Conservation (phyloP, 1,140 invertebrate species). For the Armadillidium nasatum region DNA sequence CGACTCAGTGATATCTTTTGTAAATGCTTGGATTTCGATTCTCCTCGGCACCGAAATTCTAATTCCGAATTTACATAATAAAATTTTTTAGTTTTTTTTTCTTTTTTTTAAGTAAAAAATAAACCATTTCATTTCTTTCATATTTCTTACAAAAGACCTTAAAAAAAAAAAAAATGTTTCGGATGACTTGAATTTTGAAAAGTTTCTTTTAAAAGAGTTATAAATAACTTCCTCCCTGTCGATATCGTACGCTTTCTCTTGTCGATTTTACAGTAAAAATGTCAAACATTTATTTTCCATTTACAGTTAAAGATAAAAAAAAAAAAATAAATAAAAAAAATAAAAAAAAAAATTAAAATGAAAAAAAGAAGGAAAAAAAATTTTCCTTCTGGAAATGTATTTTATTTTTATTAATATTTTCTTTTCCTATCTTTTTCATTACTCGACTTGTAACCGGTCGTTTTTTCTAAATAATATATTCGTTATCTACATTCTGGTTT, state of each 20-base stretch:
- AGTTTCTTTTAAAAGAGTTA: not conserved
- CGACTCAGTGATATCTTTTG: not conserved
- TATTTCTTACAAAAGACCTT: not conserved
- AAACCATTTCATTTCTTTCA: not conserved
- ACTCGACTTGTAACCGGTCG: no score
- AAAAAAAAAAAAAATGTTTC: no score
- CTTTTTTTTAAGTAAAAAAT: not conserved
- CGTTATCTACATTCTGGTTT: not conserved
- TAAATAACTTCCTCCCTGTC: not conserved
- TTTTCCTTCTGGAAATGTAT: no score
- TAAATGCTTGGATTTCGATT: not conserved
- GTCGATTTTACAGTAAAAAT: not conserved
- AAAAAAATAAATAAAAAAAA: not conserved
- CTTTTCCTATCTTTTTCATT: no score
- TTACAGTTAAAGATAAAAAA: not conserved
- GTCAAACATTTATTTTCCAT: not conserved
- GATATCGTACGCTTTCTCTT: not conserved
- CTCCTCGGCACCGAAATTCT: not conserved
- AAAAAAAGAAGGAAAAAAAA: no score
- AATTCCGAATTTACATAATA: no score
- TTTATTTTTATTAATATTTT: no score
- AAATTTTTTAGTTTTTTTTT: no score
- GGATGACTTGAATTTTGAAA: not conserved
- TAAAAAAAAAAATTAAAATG: no score
- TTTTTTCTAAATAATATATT: not conserved